Evolutionary conservation across 2,113 vertebrate species (phyloP), one percentile per base, ranked within the genome.

Genomic region (Scartelaos histophorus): DNA sequence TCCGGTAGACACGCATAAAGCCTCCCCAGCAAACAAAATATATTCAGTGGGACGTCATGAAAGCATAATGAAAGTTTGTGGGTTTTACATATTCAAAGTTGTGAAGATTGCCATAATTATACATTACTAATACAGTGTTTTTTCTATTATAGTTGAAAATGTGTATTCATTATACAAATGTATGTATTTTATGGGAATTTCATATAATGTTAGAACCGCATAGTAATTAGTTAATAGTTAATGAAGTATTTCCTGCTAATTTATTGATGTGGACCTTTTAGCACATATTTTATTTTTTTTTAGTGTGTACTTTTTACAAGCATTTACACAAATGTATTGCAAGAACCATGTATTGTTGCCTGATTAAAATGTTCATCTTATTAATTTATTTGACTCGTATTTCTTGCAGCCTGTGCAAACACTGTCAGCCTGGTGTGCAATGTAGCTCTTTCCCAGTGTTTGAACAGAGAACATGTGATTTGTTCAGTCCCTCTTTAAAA

Each of bases 1-100:
- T 64, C 82, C 88, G 87, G 87, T 89, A 88, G 73, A 54, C 24
- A 71, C 77, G 25, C 67, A 78, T 58, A 73, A 73, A 66, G 79
- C 75, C 85, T 53, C 78, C 84, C 87, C 82, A 2, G 86, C 87
- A 85, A 92, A 88, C 91, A 85, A 86, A 84, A 85, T 75, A 75
- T 75, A 70, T 75, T 86, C 80, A 87, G 81, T 82, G 76, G 80
- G 73, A 70, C 69, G 75, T 79, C 81, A 73, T 85, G 77, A 82
- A 85, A 74, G 79, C 71, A 79, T 74, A 78, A 80, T 76, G 56
- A 25, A 24, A 11, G 17, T 78, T 72, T 68, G 67, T 78, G 79
- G 66, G 57, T 53, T 57, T 81, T 74, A 69, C 21, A 71, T 81
- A n/a, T 9, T 0, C 57, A 75, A 29, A 75, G 17, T 68, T 38